phyloP scores from a whole-genome alignment of 2,113 vertebrate species.

The Pelusios castaneus region DNA sequence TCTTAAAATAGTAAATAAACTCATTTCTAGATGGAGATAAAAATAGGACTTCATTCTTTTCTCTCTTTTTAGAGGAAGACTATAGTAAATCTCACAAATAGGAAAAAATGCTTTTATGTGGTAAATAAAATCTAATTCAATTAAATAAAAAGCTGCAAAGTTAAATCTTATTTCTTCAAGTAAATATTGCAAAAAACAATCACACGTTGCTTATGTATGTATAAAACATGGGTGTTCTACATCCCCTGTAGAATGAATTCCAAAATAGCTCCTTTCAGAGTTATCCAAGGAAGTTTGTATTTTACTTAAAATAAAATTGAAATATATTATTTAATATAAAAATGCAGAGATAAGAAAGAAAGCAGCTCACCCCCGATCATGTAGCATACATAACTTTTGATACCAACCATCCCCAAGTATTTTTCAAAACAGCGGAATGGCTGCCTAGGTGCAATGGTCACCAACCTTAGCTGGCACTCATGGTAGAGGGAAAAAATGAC shows the following conservation, averaged over 20 bases:
- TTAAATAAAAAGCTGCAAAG: neutral
- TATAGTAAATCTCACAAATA: neutral
- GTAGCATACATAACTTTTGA: neutral
- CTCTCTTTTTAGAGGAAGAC: neutral
- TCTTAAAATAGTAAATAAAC: neutral
- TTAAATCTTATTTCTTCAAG: neutral
- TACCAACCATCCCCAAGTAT: neutral
- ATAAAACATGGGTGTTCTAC: neutral
- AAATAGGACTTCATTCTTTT: neutral
- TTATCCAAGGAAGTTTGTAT: too few species aligned
- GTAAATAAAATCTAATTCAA: neutral
- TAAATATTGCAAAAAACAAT: neutral
- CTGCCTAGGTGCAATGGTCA: neutral
- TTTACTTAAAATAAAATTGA: too few species aligned
- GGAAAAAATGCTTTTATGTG: neutral
- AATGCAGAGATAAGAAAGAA: neutral
- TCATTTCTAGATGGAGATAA: neutral
- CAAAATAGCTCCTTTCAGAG: neutral
- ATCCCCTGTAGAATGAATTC: neutral
- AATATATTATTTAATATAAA: too few species aligned
- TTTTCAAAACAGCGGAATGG: neutral
- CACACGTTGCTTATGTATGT: neutral
- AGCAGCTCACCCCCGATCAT: neutral
- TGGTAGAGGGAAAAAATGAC: neutral
- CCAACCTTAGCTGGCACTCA: neutral